A percentile compares a stretch with the other conserved stretches of the same genome.
Evolutionary conservation across 2,888 invertebrate genomes (phyloP).

Genomic region (Blastobasis adustella): DNA sequence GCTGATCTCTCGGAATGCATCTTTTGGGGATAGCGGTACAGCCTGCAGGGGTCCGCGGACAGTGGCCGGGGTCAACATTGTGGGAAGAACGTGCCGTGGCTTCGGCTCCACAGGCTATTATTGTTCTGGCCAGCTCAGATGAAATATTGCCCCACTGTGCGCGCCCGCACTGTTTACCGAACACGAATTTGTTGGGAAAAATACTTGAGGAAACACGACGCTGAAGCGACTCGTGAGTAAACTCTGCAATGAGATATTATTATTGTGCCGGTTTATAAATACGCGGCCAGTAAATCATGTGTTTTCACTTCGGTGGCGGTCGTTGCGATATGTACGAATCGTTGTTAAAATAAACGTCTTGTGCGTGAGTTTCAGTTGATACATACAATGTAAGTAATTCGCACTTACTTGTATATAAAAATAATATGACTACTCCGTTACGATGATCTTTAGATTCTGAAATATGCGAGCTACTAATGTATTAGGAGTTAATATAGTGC

Average conservation of each 20-base stretch:
- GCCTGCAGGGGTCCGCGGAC: slow-evolving; percentile 25
- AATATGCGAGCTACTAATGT: too few species aligned
- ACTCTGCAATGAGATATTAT: slow-evolving; percentile 42
- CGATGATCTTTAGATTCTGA: too few species aligned
- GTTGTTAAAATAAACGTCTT: too few species aligned
- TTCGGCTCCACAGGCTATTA: slow-evolving; percentile 67
- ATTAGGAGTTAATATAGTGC: too few species aligned
- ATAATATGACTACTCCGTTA: too few species aligned
- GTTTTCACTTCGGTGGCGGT: too few species aligned
- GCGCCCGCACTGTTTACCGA: slow-evolving; percentile 65
- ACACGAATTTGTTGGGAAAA: slow-evolving; percentile 62
- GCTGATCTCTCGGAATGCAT: slow-evolving; percentile 5
- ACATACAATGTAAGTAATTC: too few species aligned
- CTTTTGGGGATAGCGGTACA: not conserved
- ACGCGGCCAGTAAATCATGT: too few species aligned
- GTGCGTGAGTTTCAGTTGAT: too few species aligned
- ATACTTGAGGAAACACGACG: slow-evolving; percentile 61
- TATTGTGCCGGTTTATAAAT: too few species aligned
- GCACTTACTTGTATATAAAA: too few species aligned
- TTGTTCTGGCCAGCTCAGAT: slow-evolving; percentile 72
- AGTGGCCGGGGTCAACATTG: slow-evolving; percentile 60
- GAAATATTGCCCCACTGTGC: slow-evolving; percentile 72
- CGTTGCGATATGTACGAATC: too few species aligned
- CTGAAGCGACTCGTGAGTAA: slow-evolving; percentile 50
- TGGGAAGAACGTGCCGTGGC: slow-evolving; percentile 73